Evolutionary conservation across 2,888 invertebrate species (phyloP).

Genomic region (Eumacrocentrus americanus): DNA sequence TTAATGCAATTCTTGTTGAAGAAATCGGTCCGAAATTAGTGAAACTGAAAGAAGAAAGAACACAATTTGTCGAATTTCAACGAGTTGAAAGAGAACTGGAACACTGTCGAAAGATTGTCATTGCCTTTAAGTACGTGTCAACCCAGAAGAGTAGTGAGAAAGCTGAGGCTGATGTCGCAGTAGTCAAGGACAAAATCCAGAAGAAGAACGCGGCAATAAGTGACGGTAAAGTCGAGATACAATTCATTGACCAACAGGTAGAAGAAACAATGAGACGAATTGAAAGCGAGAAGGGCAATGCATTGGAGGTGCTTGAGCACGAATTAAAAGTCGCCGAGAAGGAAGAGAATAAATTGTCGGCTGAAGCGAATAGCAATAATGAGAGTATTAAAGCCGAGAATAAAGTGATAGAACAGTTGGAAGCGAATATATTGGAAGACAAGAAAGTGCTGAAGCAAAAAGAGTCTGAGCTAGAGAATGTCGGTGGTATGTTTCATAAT

Average conservation of each 20-base stretch:
- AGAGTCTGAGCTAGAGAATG: constrained; percentile 67
- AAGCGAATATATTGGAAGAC: constrained; percentile 74
- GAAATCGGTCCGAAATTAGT: constrained; percentile 90
- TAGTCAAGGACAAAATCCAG: constrained; percentile 67
- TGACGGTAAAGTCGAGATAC: constrained; percentile 64
- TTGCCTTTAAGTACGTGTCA: constrained; percentile 74
- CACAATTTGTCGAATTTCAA: constrained; percentile 86
- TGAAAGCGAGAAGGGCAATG: constrained; percentile 72
- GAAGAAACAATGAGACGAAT: constrained; percentile 69
- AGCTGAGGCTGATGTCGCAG: constrained; percentile 64
- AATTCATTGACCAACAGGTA: constrained; percentile 67
- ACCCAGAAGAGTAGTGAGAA: constrained; percentile 64
- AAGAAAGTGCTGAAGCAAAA: constrained; percentile 68
- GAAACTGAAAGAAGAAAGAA: constrained; percentile 83
- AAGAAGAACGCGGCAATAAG: constrained; percentile 65
- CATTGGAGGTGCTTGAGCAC: constrained; percentile 69
- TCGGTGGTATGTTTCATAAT: constrained; percentile 70
- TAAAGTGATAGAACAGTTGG: constrained; percentile 72
- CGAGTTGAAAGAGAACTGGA: constrained; percentile 84
- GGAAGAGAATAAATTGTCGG: constrained; percentile 70
- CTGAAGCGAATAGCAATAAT: constrained; percentile 70
- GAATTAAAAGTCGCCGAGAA: constrained; percentile 71
- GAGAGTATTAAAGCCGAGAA: constrained; percentile 73
- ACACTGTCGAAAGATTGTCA: constrained; percentile 74
- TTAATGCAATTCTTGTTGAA: constrained; percentile 80